A percentile compares a stretch with the other conserved stretches of the same genome.
These are phyloP conservation scores for Notamacropus eugenii DNA, from an alignment of 2,797 vertebrate genomes.

Conservation along the genomic window DNA sequence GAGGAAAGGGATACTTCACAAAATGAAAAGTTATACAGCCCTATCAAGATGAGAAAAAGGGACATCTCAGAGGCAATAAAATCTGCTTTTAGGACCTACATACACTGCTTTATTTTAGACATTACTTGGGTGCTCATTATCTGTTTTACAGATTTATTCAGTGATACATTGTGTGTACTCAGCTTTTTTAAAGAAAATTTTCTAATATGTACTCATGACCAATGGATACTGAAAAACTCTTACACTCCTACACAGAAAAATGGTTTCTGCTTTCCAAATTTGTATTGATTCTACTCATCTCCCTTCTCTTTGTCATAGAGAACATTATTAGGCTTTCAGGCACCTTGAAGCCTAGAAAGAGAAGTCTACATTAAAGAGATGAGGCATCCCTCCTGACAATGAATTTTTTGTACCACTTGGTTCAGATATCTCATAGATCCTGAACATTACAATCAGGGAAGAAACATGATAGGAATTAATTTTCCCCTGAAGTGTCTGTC, in stretches of 20 bases:
- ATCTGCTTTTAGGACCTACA: constrained; percentile 75
- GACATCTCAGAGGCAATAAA: constrained; percentile 72
- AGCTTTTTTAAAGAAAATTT: constrained; percentile 79
- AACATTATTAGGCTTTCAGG: constrained; percentile 66
- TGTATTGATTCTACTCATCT: constrained; percentile 72
- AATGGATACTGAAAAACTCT: constrained; percentile 75
- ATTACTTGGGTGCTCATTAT: constrained; percentile 81
- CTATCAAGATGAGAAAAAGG: constrained; percentile 41
- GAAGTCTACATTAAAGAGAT: no score
- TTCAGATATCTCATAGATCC: neutral
- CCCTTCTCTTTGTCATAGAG: constrained; percentile 59
- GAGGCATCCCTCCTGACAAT: neutral
- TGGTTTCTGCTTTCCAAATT: constrained; percentile 74
- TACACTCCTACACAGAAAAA: constrained; percentile 65
- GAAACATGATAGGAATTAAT: neutral
- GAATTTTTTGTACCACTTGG: neutral
- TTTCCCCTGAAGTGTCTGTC: neutral
- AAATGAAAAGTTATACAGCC: constrained; percentile 45
- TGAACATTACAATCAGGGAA: neutral
- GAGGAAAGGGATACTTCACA: constrained; percentile 28
- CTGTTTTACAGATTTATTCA: constrained; percentile 84
- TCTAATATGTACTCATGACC: constrained; percentile 81
- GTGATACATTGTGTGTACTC: constrained; percentile 82
- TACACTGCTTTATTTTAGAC: constrained; percentile 79
- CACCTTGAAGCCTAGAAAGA: no score